Evolutionary conservation across 2,113 vertebrate genomes (phyloP).

Genomic region (Macquaria australasica): DNA sequence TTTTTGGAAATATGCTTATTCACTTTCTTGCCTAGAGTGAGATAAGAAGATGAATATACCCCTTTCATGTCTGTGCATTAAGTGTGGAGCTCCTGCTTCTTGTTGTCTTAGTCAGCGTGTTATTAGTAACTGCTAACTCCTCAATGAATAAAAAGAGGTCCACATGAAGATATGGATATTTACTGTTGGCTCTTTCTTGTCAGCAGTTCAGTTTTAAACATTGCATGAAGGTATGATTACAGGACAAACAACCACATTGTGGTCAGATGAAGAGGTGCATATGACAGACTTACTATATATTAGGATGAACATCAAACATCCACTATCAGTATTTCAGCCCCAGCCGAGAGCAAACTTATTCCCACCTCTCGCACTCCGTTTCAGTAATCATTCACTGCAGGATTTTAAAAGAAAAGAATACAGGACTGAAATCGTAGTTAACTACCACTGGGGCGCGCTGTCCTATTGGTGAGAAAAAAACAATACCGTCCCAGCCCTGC

Average conservation of each 20-base stretch:
- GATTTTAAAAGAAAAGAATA: not conserved
- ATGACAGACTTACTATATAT: not conserved
- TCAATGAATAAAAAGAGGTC: too few relatives aligned
- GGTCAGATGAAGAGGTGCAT: not conserved
- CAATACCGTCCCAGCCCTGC: not conserved
- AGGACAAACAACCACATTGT: not conserved
- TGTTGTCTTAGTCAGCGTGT: too few relatives aligned
- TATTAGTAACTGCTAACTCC: too few relatives aligned
- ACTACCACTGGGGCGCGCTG: slow-evolving; percentile 36
- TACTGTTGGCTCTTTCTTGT: too few relatives aligned
- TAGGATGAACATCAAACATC: not conserved
- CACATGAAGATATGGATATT: too few relatives aligned
- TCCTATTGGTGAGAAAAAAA: not conserved
- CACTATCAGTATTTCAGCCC: too few relatives aligned
- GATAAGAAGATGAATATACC: not conserved
- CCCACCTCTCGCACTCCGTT: not conserved
- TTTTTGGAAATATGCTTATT: too few relatives aligned
- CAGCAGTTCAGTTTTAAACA: too few relatives aligned
- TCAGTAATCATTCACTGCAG: not conserved
- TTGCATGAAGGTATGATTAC: not conserved
- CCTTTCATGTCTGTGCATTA: too few relatives aligned
- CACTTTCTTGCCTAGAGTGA: too few relatives aligned
- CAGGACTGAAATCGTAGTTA: not conserved
- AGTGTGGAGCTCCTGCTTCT: too few relatives aligned
- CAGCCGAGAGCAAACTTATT: not conserved